Conservation (phyloP, 2,888 invertebrate species). For the Morpho achilles region DNA sequence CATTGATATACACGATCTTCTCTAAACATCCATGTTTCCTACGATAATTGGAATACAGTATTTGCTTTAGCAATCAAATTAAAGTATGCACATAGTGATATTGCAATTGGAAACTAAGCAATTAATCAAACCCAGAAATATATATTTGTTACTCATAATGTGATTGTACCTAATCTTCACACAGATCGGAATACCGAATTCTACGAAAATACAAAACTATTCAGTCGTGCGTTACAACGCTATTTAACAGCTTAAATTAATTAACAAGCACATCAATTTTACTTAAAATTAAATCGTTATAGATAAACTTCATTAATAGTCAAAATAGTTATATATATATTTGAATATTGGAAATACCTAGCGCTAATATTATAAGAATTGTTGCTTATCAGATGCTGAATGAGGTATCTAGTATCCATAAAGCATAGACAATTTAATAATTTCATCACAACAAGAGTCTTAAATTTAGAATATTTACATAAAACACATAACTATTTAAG, state of each 20-base stretch:
- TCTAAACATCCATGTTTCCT: too few relatives aligned
- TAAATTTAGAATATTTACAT: too few relatives aligned
- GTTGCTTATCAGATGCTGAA: too few relatives aligned
- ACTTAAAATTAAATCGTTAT: background rate
- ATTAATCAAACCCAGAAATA: background rate
- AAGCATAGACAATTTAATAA: too few relatives aligned
- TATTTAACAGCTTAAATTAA: conserved; percentile 1
- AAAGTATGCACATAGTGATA: background rate
- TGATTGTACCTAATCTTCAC: conserved; percentile 14
- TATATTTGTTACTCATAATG: background rate
- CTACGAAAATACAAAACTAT: conserved; percentile 4
- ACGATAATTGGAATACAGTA: too few relatives aligned
- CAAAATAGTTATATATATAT: background rate
- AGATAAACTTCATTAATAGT: background rate
- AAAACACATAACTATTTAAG: too few relatives aligned
- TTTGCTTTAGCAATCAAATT: too few relatives aligned
- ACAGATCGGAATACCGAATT: background rate
- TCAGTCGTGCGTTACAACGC: conserved; percentile 18
- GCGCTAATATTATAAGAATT: too few relatives aligned
- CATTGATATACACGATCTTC: too few relatives aligned
- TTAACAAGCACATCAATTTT: background rate
- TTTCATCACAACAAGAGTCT: too few relatives aligned
- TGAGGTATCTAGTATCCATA: too few relatives aligned
- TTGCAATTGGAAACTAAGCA: background rate
- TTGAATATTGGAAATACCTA: background rate